phyloP scores from a whole-genome alignment of 2,797 vertebrate species.

The Champsocephalus esox region DNA sequence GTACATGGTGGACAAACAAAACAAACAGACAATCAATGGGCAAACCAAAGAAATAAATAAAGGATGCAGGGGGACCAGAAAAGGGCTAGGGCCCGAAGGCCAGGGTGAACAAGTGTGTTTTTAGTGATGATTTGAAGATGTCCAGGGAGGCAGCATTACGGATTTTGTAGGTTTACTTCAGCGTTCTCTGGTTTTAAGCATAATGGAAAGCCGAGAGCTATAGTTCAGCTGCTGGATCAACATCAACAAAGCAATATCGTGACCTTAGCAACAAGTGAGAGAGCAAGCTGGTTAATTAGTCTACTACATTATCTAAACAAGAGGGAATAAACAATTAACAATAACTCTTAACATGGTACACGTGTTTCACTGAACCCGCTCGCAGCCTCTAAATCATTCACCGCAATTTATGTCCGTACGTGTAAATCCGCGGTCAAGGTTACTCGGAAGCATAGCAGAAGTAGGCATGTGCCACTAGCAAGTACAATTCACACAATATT shows the following conservation, averaged over 20 bases:
- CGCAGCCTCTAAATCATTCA: conserved; percentile 65
- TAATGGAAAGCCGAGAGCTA: conserved; percentile 68
- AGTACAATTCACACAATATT: conserved; percentile 76
- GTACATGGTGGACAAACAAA: no score
- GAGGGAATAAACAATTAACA: conserved; percentile 62
- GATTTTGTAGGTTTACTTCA: conserved; percentile 71
- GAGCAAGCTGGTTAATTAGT: conserved; percentile 66
- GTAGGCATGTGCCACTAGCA: conserved; percentile 63
- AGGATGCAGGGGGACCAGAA: no score
- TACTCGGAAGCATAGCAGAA: conserved; percentile 48
- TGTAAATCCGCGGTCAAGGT: conserved; percentile 72
- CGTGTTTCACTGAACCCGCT: conserved; percentile 37
- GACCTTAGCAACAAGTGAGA: conserved; percentile 64
- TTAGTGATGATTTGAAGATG: no score
- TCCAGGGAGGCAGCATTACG: no score
- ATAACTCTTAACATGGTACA: conserved; percentile 39
- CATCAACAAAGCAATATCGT: conserved; percentile 71
- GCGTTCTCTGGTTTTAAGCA: conserved; percentile 63
- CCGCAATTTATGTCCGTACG: conserved; percentile 47
- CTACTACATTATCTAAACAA: conserved; percentile 68
- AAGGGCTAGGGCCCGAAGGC: no score
- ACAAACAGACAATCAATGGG: no score
- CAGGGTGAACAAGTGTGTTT: no score
- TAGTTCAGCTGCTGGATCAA: conserved; percentile 70
- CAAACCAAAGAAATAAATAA: no score